These are phyloP conservation scores for Tupaia tana DNA, from an alignment of 2,113 vertebrate species.

Conservation along the genomic window DNA sequence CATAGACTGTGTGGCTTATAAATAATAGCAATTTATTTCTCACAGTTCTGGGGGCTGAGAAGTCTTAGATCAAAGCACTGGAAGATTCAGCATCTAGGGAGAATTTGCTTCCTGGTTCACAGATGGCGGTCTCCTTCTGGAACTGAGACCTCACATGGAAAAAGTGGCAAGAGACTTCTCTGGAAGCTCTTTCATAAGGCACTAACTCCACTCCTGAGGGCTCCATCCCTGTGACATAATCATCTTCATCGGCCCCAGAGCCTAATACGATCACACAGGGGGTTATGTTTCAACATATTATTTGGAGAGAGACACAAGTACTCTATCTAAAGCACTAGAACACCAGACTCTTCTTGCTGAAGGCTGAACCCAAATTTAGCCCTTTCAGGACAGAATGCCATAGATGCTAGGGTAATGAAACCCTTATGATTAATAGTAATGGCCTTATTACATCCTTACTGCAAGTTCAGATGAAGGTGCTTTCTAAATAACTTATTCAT, in stretches of 20 bases:
- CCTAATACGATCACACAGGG: not conserved
- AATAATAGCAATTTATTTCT: not conserved
- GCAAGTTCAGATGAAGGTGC: slow-evolving; percentile 62
- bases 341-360: not conserved
- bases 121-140: not conserved
- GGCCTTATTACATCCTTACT: not conserved
- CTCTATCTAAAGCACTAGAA: not conserved
- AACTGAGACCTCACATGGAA: not conserved
- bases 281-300: not conserved
- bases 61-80: not conserved
- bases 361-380: not conserved
- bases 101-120: not conserved
- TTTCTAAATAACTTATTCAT: slow-evolving; percentile 53
- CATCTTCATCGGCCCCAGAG: not conserved
- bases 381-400: slow-evolving; percentile 66
- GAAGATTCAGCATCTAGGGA: not conserved
- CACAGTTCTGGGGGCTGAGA: not conserved
- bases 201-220: not conserved
- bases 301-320: not conserved
- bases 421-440: not conserved
- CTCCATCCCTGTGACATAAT: not conserved
- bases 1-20: not conserved
- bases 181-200: not conserved
- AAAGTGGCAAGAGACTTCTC: not conserved
- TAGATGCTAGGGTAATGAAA: slow-evolving; percentile 54